Conservation (phyloP, 2,797 vertebrate genomes). For the Cygnus olor region DNA sequence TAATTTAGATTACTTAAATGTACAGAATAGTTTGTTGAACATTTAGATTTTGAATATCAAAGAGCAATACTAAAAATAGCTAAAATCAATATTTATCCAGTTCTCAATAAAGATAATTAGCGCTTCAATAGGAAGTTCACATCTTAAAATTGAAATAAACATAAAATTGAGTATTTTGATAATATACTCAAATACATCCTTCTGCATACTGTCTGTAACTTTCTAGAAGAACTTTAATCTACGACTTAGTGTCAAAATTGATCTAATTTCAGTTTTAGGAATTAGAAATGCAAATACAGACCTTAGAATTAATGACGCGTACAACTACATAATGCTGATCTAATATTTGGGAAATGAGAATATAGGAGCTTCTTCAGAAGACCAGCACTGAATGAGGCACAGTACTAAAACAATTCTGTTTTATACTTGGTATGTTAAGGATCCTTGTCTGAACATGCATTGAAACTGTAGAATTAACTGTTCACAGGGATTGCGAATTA, state of each 20-base stretch:
- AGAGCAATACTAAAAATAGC: neutral
- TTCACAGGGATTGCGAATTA: neutral
- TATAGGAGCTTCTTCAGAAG: neutral
- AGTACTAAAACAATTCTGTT: neutral
- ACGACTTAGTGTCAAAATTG: neutral
- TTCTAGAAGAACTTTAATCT: neutral
- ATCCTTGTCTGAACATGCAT: neutral
- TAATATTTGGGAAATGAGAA: neutral
- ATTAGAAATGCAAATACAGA: neutral
- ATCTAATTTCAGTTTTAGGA: neutral
- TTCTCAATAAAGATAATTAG: neutral
- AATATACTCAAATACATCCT: neutral
- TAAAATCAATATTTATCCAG: neutral
- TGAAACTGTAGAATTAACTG: neutral
- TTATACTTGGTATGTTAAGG: neutral
- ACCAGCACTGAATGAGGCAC: neutral
- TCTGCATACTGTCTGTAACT: neutral
- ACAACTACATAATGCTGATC: neutral
- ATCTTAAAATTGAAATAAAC: neutral
- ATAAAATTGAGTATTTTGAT: neutral
- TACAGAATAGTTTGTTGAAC: neutral
- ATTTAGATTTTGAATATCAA: neutral
- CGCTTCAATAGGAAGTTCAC: neutral
- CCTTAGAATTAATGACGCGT: neutral
- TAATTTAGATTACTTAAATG: neutral